Evolutionary conservation across 2,888 invertebrate species (phyloP), one percentile per base, ranked within the genome.

Genomic region (Ennomos erosarius): DNA sequence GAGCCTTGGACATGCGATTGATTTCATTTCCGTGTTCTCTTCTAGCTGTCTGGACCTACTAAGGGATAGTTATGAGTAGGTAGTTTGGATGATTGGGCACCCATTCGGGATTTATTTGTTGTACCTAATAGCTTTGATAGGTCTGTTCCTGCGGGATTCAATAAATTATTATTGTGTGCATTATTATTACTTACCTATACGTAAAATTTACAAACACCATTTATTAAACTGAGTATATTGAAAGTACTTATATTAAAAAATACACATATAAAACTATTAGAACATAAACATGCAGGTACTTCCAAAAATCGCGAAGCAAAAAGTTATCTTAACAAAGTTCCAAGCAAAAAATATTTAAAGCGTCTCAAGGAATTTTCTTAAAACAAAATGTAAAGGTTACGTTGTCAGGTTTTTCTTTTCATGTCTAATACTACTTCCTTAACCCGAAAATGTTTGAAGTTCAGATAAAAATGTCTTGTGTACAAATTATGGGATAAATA

Each of bases 21-120:
- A 75, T 77, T 76, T 70, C 70, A 64, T 75, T 76, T 73, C 77
- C 73, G 68, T 63, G 65, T 69, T 63, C 61, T 64, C 63, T 59
- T 34, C 63, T 65, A 66, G 64, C 10, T 26, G 26, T 26, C 4
- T 3, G 26, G 26, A 9, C 12, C 10, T 35, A 42, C 26, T 10
- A n/a, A 54, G 39, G 35, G 69, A 51, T 63, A 52, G 52, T 53
- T 64, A 62, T 36, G 55, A 55, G 62, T 64, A 57, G 64, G 62
- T 56, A 56, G 59, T 26, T 47, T 40, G 44, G 54, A 52, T 59
- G 66, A 64, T 70, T 63, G 59, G 51, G 43, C 38, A 60, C 51
- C 26, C 26, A 26, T 26, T 26, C 26, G 6, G 26, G 26, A 26
- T 26, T 26, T 26, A 26, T 26, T 26, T 26, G 6, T 6, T 26